These are phyloP conservation scores for Melanerpes aurifrons DNA, from an alignment of 2,113 vertebrate genomes.

Conservation along the genomic window DNA sequence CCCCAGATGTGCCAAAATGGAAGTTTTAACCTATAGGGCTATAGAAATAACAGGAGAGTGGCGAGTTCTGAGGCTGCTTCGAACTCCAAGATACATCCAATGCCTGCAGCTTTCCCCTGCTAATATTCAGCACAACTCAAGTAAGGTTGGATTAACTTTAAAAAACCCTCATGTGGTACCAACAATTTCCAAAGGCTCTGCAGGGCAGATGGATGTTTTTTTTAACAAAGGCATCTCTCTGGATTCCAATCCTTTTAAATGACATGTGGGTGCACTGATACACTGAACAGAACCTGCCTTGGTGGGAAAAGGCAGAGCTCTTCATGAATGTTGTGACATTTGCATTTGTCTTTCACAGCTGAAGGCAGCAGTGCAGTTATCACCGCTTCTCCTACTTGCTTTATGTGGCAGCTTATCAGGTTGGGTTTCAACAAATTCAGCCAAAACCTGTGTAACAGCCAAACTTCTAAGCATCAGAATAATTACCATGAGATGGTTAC, in stretches of 20 bases:
- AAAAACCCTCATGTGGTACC: fast-evolving
- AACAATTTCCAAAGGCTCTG: neutral
- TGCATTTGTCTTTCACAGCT: neutral
- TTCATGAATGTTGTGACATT: neutral
- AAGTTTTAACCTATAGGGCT: neutral
- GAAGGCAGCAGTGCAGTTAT: neutral
- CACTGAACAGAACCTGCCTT: neutral
- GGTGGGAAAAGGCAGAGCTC: neutral
- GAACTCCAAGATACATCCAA: neutral
- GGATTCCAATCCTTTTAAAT: neutral
- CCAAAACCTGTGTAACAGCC: neutral
- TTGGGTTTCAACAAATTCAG: neutral
- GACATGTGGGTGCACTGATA: neutral
- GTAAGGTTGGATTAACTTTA: neutral
- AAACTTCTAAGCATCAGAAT: neutral
- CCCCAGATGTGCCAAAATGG: neutral
- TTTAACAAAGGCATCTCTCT: neutral
- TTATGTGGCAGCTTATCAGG: neutral
- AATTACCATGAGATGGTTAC: neutral
- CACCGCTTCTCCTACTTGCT: neutral
- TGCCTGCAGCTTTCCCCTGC: neutral
- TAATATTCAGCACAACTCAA: neutral
- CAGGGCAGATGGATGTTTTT: neutral
- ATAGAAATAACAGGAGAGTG: fast-evolving
- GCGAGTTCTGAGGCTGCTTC: neutral